phyloP scores from a whole-genome alignment of 1,140 invertebrate genomes.

The Caerostris darwini region DNA sequence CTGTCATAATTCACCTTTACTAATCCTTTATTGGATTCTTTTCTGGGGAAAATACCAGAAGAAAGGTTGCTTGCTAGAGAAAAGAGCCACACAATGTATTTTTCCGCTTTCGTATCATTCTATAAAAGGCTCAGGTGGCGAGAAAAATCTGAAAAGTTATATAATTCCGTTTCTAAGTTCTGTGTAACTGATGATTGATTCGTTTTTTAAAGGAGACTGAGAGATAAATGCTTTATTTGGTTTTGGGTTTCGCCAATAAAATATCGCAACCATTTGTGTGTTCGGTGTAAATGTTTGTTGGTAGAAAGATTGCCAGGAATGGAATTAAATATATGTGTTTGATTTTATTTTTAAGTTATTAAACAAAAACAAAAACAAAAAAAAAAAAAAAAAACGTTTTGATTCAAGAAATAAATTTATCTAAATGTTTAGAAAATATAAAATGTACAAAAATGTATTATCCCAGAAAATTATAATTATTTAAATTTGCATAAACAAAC shows the following conservation, averaged over 20 bases:
- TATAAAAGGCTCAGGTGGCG: constrained; percentile 7
- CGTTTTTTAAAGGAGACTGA: neutral
- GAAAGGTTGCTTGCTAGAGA: neutral
- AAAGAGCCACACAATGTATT: neutral
- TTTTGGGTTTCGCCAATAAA: neutral
- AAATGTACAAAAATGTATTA: no score
- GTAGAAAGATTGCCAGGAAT: no score
- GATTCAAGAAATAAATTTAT: no score
- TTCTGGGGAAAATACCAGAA: neutral
- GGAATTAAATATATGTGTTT: no score
- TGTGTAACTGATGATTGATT: neutral
- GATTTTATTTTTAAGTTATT: no score
- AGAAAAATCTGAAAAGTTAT: neutral
- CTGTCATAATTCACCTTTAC: constrained; percentile 42
- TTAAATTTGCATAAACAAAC: no score
- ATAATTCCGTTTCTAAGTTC: neutral
- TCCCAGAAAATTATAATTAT: no score
- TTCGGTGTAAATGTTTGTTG: no score
- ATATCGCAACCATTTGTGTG: no score
- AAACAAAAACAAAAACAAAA: no score
- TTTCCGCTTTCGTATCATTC: neutral
- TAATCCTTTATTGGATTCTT: constrained; percentile 49
- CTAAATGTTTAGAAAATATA: no score
- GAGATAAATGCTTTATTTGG: neutral
- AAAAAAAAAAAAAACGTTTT: no score